These are phyloP conservation scores for Phodopus roborovskii DNA, from an alignment of 2,113 vertebrate genomes.

Conservation along the genomic window DNA sequence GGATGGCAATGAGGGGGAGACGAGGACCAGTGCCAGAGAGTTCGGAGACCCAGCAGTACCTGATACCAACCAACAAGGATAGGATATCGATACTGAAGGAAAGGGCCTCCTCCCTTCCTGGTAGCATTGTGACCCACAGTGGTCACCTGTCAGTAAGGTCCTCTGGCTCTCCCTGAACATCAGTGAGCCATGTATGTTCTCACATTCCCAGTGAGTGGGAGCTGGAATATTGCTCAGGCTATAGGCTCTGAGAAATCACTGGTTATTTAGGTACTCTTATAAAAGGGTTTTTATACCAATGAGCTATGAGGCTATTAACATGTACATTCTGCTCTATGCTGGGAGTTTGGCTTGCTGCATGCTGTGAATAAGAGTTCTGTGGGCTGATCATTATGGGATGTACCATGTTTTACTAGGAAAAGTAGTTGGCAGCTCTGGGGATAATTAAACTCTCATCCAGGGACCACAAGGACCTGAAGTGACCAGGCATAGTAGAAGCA, in stretches of 20 bases:
- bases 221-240: background rate
- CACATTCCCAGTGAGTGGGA: background rate
- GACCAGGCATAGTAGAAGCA: background rate
- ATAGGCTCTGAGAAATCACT: constrained; percentile 30
- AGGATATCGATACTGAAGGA: background rate
- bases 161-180: background rate
- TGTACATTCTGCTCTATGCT: constrained; percentile 56
- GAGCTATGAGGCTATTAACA: constrained; percentile 59
- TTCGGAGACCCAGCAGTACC: background rate
- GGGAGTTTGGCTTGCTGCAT: constrained; percentile 25
- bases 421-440: constrained; percentile 40
- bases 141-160: background rate
- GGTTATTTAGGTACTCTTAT: constrained; percentile 28
- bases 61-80: background rate
- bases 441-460: constrained; percentile 53
- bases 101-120: background rate
- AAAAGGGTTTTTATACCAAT: constrained; percentile 70
- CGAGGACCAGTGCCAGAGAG: background rate
- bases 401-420: constrained; percentile 37
- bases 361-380: constrained; percentile 37
- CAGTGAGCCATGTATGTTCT: background rate
- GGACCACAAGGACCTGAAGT: background rate
- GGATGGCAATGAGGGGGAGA: background rate
- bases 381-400: background rate
- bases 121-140: background rate